Conservation (phyloP, 2,888 invertebrate genomes). For the Pterostichus niger region DNA sequence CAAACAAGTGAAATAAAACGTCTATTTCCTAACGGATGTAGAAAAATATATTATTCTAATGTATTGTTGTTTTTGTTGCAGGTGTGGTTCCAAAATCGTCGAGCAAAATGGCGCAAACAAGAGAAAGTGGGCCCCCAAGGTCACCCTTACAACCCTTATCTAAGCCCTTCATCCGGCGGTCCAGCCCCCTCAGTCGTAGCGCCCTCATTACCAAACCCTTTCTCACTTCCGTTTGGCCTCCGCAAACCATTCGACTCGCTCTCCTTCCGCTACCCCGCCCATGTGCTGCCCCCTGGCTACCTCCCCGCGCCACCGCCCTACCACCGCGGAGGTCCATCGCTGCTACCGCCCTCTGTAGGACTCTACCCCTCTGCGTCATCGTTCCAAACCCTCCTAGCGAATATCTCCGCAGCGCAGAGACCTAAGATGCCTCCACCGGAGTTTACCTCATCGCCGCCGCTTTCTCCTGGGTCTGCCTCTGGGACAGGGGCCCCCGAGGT, state of each 20-base stretch:
- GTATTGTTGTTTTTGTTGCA: slow-evolving; percentile 78
- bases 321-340: slow-evolving; percentile 82
- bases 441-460: slow-evolving; percentile 79
- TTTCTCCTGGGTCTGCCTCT: slow-evolving; percentile 79
- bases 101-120: slow-evolving; percentile 96
- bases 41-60: too few relatives aligned
- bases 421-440: slow-evolving; percentile 78
- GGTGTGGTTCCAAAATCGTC: slow-evolving; percentile 96
- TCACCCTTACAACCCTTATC: slow-evolving; percentile 93
- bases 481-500: slow-evolving; percentile 82
- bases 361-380: slow-evolving; percentile 82
- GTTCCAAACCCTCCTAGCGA: slow-evolving; percentile 92
- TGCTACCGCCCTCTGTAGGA: slow-evolving; percentile 83
- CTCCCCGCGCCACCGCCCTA: slow-evolving; percentile 78
- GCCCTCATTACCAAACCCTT: slow-evolving; percentile 89
- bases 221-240: slow-evolving; percentile 88
- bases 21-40: too few relatives aligned
- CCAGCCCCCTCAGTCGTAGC: slow-evolving; percentile 84
- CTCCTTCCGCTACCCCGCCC: slow-evolving; percentile 86
- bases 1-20: too few relatives aligned
- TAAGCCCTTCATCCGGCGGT: slow-evolving; percentile 82
- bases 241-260: slow-evolving; percentile 87
- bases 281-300: slow-evolving; percentile 81
- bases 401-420: slow-evolving; percentile 84
- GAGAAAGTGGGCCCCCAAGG: slow-evolving; percentile 95